Evolutionary conservation across 2,113 vertebrate species (phyloP).

Genomic region (Urocitellus parryii): DNA sequence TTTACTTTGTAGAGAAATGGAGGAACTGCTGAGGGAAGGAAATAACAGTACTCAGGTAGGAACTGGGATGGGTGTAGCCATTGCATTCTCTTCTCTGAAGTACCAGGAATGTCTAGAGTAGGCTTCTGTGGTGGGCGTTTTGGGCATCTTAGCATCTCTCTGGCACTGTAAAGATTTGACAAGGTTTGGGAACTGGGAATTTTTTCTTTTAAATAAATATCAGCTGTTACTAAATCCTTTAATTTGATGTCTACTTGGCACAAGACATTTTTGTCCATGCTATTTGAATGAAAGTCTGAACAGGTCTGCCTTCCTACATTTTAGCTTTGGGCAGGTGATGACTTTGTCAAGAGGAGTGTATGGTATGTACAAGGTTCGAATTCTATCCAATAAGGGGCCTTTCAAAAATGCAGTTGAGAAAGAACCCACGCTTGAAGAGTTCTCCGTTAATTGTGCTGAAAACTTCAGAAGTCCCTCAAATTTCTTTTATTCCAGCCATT

Average conservation of each 20-base stretch:
- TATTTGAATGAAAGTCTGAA: neutral
- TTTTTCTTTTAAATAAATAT: neutral
- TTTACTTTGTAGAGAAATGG: neutral
- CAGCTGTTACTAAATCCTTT: slow-evolving; percentile 28
- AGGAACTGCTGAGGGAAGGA: neutral
- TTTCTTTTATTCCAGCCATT: neutral
- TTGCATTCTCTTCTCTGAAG: neutral
- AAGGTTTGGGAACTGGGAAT: neutral
- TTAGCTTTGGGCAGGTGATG: neutral
- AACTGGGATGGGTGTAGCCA: too few relatives aligned
- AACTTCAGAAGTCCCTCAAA: neutral
- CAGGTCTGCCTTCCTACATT: neutral
- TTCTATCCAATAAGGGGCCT: slow-evolving; percentile 25
- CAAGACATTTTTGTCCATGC: neutral
- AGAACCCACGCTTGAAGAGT: neutral
- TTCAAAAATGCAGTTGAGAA: slow-evolving; percentile 48
- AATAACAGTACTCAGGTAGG: neutral
- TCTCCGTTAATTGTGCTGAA: neutral
- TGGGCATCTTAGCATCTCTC: neutral
- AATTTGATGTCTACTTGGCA: neutral
- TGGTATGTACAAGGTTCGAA: neutral
- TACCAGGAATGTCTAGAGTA: neutral
- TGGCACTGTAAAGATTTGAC: slow-evolving; percentile 33
- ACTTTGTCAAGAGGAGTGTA: neutral
- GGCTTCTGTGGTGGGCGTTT: neutral